Evolutionary conservation across 2,113 vertebrate genomes (phyloP).

Genomic region (Hippolais icterina): DNA sequence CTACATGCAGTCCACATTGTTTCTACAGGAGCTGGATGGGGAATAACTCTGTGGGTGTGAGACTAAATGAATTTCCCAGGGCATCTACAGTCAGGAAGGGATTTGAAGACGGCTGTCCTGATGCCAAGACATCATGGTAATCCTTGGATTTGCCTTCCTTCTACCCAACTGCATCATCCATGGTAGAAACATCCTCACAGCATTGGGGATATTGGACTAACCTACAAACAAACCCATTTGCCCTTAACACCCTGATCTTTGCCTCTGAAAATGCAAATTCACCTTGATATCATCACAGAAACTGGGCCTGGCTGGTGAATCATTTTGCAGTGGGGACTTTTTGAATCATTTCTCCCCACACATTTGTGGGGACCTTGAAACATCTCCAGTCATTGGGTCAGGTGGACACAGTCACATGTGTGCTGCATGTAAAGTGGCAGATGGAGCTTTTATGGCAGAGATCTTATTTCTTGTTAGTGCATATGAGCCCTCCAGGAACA

Average conservation of each 20-base stretch:
- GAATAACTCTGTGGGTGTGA: neutral
- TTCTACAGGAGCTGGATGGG: neutral
- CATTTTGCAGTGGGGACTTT: neutral
- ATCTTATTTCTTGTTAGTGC: neutral
- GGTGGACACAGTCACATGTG: fast-evolving
- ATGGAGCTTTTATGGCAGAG: neutral
- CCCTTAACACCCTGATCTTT: neutral
- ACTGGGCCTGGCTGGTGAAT: neutral
- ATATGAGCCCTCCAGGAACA: neutral
- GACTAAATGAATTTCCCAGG: neutral
- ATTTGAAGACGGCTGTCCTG: neutral
- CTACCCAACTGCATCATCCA: neutral
- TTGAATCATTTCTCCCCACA: neutral
- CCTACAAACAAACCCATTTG: neutral
- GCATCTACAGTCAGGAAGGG: neutral
- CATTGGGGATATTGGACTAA: neutral
- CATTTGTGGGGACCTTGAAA: neutral
- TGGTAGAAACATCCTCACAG: neutral
- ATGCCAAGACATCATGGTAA: neutral
- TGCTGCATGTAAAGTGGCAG: neutral
- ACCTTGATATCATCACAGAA: neutral
- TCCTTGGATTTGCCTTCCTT: neutral
- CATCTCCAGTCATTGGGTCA: neutral
- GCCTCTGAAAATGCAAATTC: neutral
- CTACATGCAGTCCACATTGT: neutral